Percentiles rank a stretch among this genome's conserved stretches.
These are phyloP conservation scores for Andrena praecox DNA, from an alignment of 2,888 invertebrate genomes.

Conservation along the genomic window DNA sequence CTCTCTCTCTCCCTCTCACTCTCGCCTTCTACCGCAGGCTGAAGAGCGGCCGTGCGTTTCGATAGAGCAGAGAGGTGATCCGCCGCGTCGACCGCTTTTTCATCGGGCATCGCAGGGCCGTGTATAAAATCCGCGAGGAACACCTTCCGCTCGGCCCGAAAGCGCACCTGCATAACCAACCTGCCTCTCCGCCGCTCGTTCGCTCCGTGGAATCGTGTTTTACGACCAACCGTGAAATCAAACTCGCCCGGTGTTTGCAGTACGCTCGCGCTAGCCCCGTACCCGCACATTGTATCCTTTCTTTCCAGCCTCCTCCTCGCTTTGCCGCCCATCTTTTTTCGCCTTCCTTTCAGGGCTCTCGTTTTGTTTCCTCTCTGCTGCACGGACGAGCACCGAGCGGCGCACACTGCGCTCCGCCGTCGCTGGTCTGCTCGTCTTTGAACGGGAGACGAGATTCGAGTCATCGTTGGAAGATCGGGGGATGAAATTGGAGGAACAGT, in stretches of 20 bases:
- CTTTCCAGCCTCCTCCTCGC: neutral
- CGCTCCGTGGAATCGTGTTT: conserved; percentile 58
- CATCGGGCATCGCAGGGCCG: conserved; percentile 38
- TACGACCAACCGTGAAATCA: conserved; percentile 69
- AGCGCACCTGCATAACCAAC: conserved; percentile 51
- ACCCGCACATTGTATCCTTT: conserved; percentile 53
- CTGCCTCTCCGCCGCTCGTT: conserved; percentile 11
- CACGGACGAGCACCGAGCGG: neutral
- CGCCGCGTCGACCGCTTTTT: conserved; percentile 61
- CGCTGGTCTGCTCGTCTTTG: neutral
- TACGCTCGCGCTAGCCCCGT: conserved; percentile 46
- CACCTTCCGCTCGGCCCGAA: conserved; percentile 40
- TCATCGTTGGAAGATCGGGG: too few relatives aligned
- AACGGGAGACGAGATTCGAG: neutral
- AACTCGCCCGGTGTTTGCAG: conserved; percentile 63
- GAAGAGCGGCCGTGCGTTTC: conserved; percentile 29
- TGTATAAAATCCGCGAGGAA: conserved; percentile 60
- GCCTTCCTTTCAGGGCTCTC: neutral
- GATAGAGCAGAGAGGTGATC: conserved; percentile 56
- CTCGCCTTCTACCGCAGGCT: conserved; percentile 48
- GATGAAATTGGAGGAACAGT: neutral
- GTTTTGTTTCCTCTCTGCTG: neutral
- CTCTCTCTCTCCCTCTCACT: conserved; percentile 49
- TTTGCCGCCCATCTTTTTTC: neutral
- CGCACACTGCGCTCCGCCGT: neutral